Conservation (phyloP, 2,888 invertebrate genomes). For the Archips xylosteana region DNA sequence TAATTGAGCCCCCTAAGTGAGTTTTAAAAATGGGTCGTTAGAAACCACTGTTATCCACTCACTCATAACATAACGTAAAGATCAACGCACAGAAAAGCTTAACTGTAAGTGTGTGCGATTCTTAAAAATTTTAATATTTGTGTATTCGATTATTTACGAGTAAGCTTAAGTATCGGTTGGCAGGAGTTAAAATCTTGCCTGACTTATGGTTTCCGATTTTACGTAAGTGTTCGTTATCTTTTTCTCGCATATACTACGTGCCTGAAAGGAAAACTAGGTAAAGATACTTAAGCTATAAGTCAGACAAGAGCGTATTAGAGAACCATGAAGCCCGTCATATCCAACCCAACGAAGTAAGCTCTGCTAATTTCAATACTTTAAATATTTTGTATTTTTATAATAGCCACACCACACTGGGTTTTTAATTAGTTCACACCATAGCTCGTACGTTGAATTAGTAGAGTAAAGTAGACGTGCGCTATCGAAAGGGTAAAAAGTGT, state of each 20-base stretch:
- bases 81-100: too few relatives aligned
- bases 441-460: constrained; percentile 19
- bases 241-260: background rate
- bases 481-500: constrained; percentile 55
- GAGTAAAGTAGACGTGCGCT: constrained; percentile 61
- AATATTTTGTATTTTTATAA: constrained; percentile 52
- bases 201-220: background rate
- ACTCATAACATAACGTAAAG: too few relatives aligned
- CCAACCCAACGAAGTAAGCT: constrained; percentile 31
- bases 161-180: background rate
- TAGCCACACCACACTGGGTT: constrained; percentile 44
- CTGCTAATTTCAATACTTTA: constrained; percentile 44
- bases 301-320: background rate
- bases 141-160: too few relatives aligned
- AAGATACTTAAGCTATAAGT: background rate
- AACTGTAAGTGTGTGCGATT: too few relatives aligned
- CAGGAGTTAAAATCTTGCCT: background rate
- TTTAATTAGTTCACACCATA: constrained; percentile 42
- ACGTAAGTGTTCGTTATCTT: background rate
- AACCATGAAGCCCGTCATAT: constrained; percentile 1
- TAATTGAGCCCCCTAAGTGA: too few relatives aligned
- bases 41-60: too few relatives aligned
- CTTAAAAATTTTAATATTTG: too few relatives aligned
- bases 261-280: background rate
- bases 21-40: too few relatives aligned